Base-by-base conservation (phyloP, 2,888 invertebrate species). In the Calameuta idolon region DNA sequence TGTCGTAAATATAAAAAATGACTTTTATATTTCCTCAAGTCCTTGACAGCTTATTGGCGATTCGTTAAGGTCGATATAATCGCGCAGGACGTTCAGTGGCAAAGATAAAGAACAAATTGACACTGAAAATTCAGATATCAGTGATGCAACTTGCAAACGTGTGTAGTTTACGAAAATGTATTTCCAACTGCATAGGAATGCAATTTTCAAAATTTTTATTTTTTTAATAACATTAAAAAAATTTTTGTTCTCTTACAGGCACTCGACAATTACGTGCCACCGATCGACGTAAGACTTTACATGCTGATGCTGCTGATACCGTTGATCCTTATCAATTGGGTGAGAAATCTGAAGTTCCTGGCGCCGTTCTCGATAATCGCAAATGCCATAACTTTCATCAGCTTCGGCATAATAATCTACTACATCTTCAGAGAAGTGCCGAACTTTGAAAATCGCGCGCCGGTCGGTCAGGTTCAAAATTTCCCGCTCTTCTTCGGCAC, bases 401-500 rank as follows among this genome's bases (percentile, higher is more conserved):
- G 98, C 71, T 96, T 99, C 85, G 95, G 94, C 68, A 96, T 98
- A 78, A 97, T 98, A 79, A 93, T 97, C 80, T 97, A 96, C 92
- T 98, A 96, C 89, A 93, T 98, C 83, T 96, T 98, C 89, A 94
- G 95, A 79, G 95, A 95, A 73, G 92, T 95, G 1, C 94, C 96
- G 0, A 92, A 94, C 0, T 92, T 96, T 1, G 93, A 94, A 12
- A 94, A 94, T 71, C 93, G 94, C 80, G 93, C 93, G 4, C 92
- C 95, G 0, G 93, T 95, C 75, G 97, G 96, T 0, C 92, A 94
- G 12, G 89, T 95, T 3, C 92, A 93, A 55, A 94, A 95, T 77
- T 96, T 97, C 87, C 99, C 99, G 0, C 93, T 99, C 1, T 99
- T 97, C 93, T 98, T 99, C 90, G 98, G 99, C 69, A 99, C 98